Evolutionary conservation across 2,797 vertebrate species (phyloP).

Genomic region (Eidolon dupreanum): DNA sequence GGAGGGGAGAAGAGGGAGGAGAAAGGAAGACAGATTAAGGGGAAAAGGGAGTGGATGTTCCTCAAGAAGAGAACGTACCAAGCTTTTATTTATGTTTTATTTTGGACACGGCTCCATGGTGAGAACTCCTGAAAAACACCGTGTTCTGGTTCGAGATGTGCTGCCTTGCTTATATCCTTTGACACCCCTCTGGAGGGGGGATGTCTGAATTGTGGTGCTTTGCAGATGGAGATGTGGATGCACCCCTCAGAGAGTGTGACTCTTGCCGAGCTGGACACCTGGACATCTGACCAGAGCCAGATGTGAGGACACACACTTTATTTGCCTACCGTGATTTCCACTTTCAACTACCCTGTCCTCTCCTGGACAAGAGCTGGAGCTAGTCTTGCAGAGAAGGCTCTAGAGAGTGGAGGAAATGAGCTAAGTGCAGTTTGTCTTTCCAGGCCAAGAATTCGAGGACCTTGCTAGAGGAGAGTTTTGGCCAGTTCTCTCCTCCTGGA

Average conservation of each 20-base stretch:
- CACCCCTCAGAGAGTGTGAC: rapidly evolving
- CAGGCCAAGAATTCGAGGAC: neutral
- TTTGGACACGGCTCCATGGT: neutral
- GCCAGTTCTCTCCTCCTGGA: neutral
- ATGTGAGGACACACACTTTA: neutral
- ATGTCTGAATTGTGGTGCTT: rapidly evolving
- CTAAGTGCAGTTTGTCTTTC: neutral
- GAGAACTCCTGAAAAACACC: neutral
- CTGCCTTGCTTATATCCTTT: too few species aligned
- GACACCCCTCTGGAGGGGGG: rapidly evolving
- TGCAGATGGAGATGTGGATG: rapidly evolving
- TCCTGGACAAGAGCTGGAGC: too few species aligned
- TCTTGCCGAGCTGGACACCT: neutral
- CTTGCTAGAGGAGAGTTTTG: neutral
- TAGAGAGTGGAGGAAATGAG: neutral
- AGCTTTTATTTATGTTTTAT: neutral
- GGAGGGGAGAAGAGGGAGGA: too few species aligned
- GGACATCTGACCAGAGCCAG: neutral
- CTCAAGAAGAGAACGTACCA: neutral
- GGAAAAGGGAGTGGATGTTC: neutral
- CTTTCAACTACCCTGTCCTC: too few species aligned
- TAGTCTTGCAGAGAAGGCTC: neutral
- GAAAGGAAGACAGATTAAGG: neutral
- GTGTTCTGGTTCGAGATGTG: neutral
- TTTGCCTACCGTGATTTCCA: neutral